Evolutionary conservation across 2,888 invertebrate genomes (phyloP).

Genomic region (Chydorus sphaericus): DNA sequence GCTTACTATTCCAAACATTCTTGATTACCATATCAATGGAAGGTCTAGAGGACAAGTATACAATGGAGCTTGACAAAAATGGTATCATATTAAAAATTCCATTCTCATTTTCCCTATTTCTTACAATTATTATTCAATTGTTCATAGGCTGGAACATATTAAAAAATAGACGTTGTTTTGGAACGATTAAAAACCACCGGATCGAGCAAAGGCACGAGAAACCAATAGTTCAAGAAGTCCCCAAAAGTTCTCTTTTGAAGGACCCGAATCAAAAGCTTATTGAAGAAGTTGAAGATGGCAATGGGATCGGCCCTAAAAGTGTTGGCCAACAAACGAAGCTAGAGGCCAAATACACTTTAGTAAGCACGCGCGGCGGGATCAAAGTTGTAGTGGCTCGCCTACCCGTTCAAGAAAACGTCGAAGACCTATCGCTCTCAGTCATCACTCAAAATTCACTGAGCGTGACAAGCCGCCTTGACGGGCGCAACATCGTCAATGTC

Average conservation of each 20-base stretch:
- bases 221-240: constrained; percentile 17
- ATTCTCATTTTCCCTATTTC: constrained; percentile 11
- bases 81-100: constrained; percentile 13
- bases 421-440: not conserved
- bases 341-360: not conserved
- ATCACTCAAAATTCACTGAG: not conserved
- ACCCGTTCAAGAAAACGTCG: not conserved
- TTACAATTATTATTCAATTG: no score
- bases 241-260: constrained; percentile 4
- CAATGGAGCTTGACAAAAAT: constrained; percentile 48
- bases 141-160: constrained; percentile 40
- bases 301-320: not conserved
- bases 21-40: constrained; percentile 65
- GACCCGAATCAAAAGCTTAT: not conserved
- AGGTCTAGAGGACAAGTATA: constrained; percentile 62
- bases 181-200: constrained; percentile 54
- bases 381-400: not conserved
- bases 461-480: not conserved
- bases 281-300: not conserved
- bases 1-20: constrained; percentile 57
- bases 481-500: not conserved
- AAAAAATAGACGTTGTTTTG: constrained; percentile 54
- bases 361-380: not conserved
- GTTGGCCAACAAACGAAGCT: not conserved
- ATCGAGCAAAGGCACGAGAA: constrained; percentile 45